These are phyloP conservation scores for Poeciliopsis presidionis DNA, from an alignment of 2,797 vertebrate species.

Conservation along the genomic window DNA sequence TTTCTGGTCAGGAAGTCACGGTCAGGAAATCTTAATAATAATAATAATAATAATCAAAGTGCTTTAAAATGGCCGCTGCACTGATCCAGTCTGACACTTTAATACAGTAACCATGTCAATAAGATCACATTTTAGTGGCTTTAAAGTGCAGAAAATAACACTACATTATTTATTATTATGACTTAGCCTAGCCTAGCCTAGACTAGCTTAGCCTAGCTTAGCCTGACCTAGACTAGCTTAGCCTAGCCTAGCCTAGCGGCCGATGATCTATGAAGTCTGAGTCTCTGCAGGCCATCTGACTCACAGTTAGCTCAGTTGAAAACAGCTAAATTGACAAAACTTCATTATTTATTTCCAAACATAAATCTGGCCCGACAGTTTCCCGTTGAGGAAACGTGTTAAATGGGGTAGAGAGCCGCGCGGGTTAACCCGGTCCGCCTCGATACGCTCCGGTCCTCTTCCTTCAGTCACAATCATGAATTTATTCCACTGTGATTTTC, in stretches of 20 bases:
- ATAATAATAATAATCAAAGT: neutral
- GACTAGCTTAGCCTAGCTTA: no score
- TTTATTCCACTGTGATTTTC: no score
- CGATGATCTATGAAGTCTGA: neutral
- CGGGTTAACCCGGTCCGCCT: no score
- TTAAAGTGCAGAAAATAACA: no score
- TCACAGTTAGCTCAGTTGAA: neutral
- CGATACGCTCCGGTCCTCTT: no score
- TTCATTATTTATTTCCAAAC: neutral
- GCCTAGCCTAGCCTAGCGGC: no score
- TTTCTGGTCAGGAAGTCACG: neutral
- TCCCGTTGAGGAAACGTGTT: neutral
- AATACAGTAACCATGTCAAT: neutral
- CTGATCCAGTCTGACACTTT: neutral
- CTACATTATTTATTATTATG: no score
- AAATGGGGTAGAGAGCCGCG: no score
- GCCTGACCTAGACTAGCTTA: no score
- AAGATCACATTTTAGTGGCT: no score
- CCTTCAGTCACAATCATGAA: no score
- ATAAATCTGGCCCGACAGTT: neutral
- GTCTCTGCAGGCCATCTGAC: neutral
- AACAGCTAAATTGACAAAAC: neutral
- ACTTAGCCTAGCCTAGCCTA: no score
- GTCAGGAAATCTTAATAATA: neutral
- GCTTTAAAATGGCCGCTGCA: neutral